Evolutionary conservation across 53 echinoderm and acorn worm genomes (phyloP).

Genomic region (Holothuria scabra): DNA sequence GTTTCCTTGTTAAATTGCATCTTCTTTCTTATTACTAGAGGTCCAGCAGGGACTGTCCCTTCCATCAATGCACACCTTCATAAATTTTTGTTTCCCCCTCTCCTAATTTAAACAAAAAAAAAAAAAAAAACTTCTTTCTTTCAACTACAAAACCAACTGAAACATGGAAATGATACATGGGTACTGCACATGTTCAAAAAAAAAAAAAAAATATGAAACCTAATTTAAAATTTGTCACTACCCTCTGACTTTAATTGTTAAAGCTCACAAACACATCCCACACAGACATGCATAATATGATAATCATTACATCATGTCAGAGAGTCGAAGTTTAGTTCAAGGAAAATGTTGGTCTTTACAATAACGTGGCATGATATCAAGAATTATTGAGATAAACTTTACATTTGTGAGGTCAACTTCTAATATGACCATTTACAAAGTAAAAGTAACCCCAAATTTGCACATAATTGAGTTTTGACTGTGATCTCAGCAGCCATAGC

Average conservation of each 20-base stretch:
- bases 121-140: no score
- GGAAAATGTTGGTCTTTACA: conserved; percentile 38
- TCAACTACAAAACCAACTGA: not conserved
- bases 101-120: no score
- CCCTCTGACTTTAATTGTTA: not conserved
- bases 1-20: no score
- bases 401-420: not conserved
- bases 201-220: conserved; percentile 2
- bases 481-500: conserved; percentile 8
- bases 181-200: conserved; percentile 40
- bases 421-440: conserved; percentile 2
- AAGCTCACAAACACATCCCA: conserved; percentile 26
- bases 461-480: conserved; percentile 30
- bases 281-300: conserved; percentile 5
- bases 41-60: no score
- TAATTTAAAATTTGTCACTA: not conserved
- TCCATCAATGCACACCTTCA: no score
- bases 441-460: conserved; percentile 23
- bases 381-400: conserved; percentile 25
- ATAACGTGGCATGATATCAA: conserved; percentile 32
- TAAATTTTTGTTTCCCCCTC: no score
- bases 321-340: not conserved
- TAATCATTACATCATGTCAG: conserved; percentile 18
- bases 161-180: conserved; percentile 38
- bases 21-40: no score